Percentiles rank a stretch among this genome's conserved stretches.
Conservation (phyloP, 2,797 vertebrate genomes). For the Onychomys arenicola region DNA sequence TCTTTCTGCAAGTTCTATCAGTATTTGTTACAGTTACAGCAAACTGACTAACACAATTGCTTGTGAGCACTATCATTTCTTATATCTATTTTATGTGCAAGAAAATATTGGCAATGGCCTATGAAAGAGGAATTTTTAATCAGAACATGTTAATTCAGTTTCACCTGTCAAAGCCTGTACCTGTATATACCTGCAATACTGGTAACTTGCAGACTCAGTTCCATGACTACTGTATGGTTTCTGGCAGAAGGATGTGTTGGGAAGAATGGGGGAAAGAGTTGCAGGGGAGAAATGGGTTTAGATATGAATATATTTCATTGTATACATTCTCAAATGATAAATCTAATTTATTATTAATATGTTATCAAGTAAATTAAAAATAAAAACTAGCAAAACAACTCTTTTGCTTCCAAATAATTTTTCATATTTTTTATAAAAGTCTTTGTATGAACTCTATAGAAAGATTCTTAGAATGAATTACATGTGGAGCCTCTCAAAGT, state of each 20-base stretch:
- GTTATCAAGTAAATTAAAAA: not conserved
- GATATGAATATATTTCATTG: not conserved
- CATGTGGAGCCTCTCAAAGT: not conserved
- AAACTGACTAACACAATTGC: not conserved
- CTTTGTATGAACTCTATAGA: not conserved
- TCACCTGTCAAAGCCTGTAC: not conserved
- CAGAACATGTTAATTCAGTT: not conserved
- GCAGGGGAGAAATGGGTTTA: not conserved
- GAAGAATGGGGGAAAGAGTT: not conserved
- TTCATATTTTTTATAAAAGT: not conserved
- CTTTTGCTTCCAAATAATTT: not conserved
- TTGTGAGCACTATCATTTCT: not conserved
- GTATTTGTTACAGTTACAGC: not conserved
- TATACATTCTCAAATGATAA: not conserved
- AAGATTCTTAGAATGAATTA: conserved; percentile 8
- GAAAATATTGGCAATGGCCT: not conserved
- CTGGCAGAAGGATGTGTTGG: not conserved
- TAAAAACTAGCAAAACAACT: not conserved
- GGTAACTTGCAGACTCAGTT: not conserved
- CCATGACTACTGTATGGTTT: not conserved
- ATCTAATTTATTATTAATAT: not conserved
- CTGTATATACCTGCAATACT: not conserved
- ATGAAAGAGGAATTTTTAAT: not conserved
- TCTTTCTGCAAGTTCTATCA: not conserved
- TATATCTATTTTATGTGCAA: not conserved